These are phyloP conservation scores for Monochamus alternatus DNA, from an alignment of 2,888 invertebrate genomes.

Conservation along the genomic window DNA sequence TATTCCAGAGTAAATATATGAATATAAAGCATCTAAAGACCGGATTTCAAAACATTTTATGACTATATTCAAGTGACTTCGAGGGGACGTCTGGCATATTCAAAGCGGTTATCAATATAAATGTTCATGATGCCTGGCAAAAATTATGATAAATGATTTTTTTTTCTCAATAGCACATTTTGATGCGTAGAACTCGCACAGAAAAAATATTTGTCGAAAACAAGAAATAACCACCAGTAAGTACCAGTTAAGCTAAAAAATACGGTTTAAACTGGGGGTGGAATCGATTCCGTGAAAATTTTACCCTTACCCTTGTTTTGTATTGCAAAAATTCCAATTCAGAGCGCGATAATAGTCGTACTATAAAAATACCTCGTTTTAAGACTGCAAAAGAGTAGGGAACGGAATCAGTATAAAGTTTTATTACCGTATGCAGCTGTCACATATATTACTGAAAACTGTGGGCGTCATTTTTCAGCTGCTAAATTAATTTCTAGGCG, in stretches of 20 bases:
- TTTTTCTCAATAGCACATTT: no score
- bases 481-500: no score
- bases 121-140: conserved; percentile 6
- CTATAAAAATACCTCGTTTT: conserved; percentile 14
- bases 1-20: conserved; percentile 60
- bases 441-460: conserved; percentile 1
- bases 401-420: background rate
- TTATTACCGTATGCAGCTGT: background rate
- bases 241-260: conserved; percentile 6
- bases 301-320: conserved; percentile 42
- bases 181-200: no score
- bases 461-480: background rate
- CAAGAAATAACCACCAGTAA: background rate
- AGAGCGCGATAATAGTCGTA: background rate
- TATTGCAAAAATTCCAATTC: conserved; percentile 40
- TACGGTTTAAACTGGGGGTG: background rate
- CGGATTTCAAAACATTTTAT: conserved; percentile 56
- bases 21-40: conserved; percentile 60
- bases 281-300: background rate
- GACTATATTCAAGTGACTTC: conserved; percentile 58
- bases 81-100: conserved; percentile 18
- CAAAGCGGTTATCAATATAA: conserved; percentile 18
- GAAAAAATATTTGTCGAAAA: no score
- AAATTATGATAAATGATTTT: background rate
- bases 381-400: background rate